These are phyloP conservation scores for Myodes glareolus DNA, from an alignment of 2,113 vertebrate genomes.

Conservation along the genomic window DNA sequence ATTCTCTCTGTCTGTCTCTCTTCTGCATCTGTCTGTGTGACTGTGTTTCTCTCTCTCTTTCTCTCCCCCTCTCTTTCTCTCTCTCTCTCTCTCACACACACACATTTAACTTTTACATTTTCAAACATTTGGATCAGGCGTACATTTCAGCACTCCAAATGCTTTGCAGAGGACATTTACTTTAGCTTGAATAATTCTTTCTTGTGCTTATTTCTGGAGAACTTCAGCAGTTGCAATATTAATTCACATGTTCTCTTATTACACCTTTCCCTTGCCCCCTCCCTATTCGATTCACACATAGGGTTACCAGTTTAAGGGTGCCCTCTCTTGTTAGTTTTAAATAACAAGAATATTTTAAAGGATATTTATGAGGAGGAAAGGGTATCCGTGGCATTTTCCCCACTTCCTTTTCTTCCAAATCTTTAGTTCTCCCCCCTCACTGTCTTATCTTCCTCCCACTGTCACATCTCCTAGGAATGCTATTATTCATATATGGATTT, in stretches of 20 bases:
- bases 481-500: neutral
- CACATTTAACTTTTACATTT: conserved; percentile 27
- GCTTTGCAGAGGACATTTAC: neutral
- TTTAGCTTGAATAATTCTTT: neutral
- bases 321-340: conserved; percentile 67
- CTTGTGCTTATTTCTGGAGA: neutral
- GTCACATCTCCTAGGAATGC: neutral
- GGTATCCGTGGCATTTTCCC: neutral
- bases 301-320: conserved; percentile 70
- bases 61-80: neutral
- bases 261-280: neutral
- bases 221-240: neutral
- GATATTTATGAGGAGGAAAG: neutral
- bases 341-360: conserved; percentile 12
- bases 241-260: conserved; percentile 14
- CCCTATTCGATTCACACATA: neutral
- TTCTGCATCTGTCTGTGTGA: neutral
- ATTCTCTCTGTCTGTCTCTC: neutral
- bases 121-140: neutral
- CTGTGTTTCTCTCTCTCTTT: neutral
- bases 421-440: neutral
- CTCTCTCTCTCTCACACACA: neutral
- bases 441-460: neutral
- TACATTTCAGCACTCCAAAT: neutral
- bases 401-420: neutral